phyloP scores from a whole-genome alignment of 2,113 vertebrate genomes.

The Psettodes erumei region DNA sequence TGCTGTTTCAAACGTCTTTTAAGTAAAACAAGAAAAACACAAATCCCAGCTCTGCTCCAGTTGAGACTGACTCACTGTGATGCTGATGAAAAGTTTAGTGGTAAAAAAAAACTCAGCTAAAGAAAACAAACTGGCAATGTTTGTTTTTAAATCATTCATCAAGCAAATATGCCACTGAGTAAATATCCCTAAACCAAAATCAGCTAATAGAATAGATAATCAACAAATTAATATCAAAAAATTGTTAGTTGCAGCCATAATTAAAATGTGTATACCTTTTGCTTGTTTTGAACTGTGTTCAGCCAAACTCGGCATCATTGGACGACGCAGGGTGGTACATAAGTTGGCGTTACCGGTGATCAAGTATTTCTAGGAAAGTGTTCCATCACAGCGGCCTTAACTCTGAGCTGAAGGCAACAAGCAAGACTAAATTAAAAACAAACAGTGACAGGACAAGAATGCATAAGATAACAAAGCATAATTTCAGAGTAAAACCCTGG shows the following conservation, averaged over 20 bases:
- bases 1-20: neutral
- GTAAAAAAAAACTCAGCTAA: too few relatives aligned
- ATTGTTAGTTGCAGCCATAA: too few relatives aligned
- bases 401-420: conserved; percentile 28
- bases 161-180: too few relatives aligned
- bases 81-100: too few relatives aligned
- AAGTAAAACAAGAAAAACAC: neutral
- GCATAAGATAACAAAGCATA: conserved; percentile 49
- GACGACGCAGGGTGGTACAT: neutral
- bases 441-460: conserved; percentile 58
- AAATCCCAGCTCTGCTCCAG: neutral
- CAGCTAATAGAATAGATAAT: neutral
- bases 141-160: too few relatives aligned
- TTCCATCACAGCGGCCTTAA: conserved; percentile 36
- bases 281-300: neutral
- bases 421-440: conserved; percentile 52
- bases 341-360: neutral
- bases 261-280: neutral
- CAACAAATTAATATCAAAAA: too few relatives aligned
- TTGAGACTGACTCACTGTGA: too few relatives aligned
- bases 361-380: conserved; percentile 15
- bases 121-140: too few relatives aligned
- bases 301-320: neutral
- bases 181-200: too few relatives aligned
- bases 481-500: conserved; percentile 56